These are phyloP conservation scores for Notarius quadriscutis DNA, from an alignment of 2,113 vertebrate genomes.

Conservation along the genomic window DNA sequence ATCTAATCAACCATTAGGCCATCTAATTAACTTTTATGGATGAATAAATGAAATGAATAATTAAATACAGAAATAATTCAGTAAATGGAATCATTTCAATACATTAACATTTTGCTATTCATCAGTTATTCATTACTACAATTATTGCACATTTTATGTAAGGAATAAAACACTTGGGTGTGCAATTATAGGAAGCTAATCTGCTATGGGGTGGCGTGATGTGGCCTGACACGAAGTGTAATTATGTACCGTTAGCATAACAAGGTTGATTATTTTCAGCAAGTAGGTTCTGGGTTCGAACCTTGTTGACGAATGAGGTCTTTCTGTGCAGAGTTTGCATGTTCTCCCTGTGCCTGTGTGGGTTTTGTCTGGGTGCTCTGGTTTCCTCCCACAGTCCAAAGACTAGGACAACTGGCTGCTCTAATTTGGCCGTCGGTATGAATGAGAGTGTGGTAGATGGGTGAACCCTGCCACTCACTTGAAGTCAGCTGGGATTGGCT, in stretches of 20 bases:
- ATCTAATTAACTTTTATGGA: neutral
- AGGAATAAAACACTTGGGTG: neutral
- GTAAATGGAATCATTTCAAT: neutral
- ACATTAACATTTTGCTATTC: neutral
- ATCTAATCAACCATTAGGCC: neutral
- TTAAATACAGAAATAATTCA: neutral
- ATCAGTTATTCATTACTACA: neutral
- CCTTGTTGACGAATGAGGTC: no score
- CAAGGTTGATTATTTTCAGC: neutral
- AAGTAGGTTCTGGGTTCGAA: no score
- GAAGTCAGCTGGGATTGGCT: no score
- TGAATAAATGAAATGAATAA: neutral
- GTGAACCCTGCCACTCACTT: no score
- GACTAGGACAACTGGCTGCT: no score
- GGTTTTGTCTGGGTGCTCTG: no score
- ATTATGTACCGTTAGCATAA: neutral
- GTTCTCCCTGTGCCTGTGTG: no score
- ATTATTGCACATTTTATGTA: neutral
- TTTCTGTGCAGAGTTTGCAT: no score
- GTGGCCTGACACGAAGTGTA: neutral
- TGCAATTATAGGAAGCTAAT: neutral
- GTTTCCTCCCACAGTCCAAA: no score
- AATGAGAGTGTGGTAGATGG: no score
- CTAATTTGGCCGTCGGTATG: no score
- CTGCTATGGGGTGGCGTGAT: neutral